phyloP scores from a whole-genome alignment of 2,888 invertebrate species.

The Aphodius granarius region DNA sequence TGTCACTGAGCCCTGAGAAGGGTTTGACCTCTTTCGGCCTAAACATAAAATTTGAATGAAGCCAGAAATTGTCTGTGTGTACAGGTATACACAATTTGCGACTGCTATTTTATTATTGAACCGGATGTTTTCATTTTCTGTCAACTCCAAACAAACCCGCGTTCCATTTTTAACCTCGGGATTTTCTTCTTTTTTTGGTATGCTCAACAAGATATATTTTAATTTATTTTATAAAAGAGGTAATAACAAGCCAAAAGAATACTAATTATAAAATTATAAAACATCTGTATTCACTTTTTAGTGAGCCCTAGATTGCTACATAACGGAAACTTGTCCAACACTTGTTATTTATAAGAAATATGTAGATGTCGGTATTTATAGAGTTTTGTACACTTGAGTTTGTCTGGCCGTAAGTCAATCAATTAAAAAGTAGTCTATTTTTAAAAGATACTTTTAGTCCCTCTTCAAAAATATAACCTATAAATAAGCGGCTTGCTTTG shows the following conservation, averaged over 20 bases:
- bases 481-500: not conserved
- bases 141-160: too few species aligned
- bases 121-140: not conserved
- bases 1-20: not conserved
- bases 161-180: not conserved
- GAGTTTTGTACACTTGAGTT: not conserved
- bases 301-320: too few species aligned
- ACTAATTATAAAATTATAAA: too few species aligned
- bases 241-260: too few species aligned
- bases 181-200: too few species aligned
- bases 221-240: too few species aligned
- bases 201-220: too few species aligned
- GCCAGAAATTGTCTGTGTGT: not conserved
- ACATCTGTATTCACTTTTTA: too few species aligned
- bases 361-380: not conserved
- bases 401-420: not conserved
- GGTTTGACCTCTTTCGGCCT: not conserved
- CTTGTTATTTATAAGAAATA: not conserved
- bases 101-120: not conserved
- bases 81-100: not conserved
- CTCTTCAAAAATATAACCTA: not conserved
- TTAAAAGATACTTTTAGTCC: not conserved
- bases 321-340: too few species aligned
- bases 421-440: not conserved
- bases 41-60: not conserved